These are phyloP conservation scores for Crotalus viridis DNA, from an alignment of 2,113 vertebrate genomes.

Conservation along the genomic window DNA sequence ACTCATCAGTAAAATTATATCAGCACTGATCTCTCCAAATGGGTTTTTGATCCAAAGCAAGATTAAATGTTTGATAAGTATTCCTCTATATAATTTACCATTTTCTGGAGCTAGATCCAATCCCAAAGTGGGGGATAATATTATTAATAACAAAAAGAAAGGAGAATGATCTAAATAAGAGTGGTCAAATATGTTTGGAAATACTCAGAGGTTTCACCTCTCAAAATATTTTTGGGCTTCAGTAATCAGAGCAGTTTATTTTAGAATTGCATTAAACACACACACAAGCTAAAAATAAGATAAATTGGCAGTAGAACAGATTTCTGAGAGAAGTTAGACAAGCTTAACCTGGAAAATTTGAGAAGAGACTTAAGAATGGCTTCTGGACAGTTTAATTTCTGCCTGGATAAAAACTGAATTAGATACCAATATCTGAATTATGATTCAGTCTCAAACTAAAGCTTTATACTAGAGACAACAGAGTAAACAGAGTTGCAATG, in stretches of 20 bases:
- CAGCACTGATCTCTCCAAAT: neutral
- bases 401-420: neutral
- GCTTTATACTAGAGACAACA: too few relatives aligned
- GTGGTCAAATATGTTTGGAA: neutral
- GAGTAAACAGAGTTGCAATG: too few relatives aligned
- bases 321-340: neutral
- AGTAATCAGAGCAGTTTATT: slow-evolving; percentile 8
- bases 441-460: neutral
- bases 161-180: neutral
- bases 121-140: neutral
- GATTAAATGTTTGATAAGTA: neutral
- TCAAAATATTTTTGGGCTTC: neutral
- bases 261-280: neutral
- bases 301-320: neutral
- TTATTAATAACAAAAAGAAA: neutral
- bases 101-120: neutral
- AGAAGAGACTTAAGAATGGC: neutral
- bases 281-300: slow-evolving; percentile 7
- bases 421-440: neutral
- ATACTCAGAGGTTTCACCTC: neutral
- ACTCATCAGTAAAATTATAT: neutral
- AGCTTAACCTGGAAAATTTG: neutral
- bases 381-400: neutral
- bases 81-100: neutral
- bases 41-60: neutral